Evolutionary conservation across 2,113 vertebrate genomes (phyloP).

Genomic region (Pithys albifrons): DNA sequence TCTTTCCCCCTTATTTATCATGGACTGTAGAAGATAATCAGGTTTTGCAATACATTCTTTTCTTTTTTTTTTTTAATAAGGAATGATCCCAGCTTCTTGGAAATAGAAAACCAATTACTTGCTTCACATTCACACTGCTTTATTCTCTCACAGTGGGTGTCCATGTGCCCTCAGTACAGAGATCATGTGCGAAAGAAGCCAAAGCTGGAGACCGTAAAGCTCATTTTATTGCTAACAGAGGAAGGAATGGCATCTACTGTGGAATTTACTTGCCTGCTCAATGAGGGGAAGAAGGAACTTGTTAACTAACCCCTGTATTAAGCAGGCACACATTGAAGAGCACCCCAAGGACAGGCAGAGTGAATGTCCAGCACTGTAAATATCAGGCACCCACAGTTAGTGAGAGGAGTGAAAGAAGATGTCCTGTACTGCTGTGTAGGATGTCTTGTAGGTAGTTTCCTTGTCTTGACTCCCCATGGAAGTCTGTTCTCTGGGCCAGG

Average conservation of each 20-base stretch:
- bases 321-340: neutral
- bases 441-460: neutral
- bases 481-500: neutral
- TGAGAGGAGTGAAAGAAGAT: neutral
- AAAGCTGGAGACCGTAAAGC: neutral
- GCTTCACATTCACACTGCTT: neutral
- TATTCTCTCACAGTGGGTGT: neutral
- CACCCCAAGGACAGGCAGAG: neutral
- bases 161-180: neutral
- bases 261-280: neutral
- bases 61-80: neutral
- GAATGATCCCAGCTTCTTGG: neutral
- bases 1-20: neutral
- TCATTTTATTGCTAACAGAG: neutral
- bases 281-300: neutral
- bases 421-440: neutral
- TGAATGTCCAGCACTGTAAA: neutral
- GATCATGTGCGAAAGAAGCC: neutral
- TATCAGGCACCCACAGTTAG: neutral
- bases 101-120: neutral
- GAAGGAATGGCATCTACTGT: neutral
- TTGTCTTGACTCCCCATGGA: neutral
- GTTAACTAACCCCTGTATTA: neutral
- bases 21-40: neutral
- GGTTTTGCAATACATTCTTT: neutral